These are phyloP conservation scores for Monopis laevigella DNA, from an alignment of 2,888 invertebrate species.

Conservation along the genomic window DNA sequence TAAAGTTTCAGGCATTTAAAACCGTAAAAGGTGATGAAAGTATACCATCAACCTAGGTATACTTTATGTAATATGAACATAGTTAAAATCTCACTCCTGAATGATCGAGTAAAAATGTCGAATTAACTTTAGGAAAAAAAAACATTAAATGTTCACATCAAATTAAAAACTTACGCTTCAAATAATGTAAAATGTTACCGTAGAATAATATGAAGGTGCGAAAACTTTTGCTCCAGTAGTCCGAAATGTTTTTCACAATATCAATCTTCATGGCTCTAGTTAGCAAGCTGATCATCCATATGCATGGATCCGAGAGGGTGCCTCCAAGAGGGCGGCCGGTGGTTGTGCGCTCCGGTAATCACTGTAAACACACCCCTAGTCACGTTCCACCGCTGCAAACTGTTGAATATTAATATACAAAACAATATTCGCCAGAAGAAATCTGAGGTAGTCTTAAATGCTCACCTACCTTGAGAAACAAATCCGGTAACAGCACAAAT, in stretches of 20 bases:
- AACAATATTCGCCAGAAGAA: slow-evolving; percentile 43
- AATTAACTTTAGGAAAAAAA: no score
- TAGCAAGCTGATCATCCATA: slow-evolving; percentile 26
- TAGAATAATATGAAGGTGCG: no score
- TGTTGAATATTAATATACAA: slow-evolving; percentile 57
- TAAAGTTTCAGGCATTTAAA: no score
- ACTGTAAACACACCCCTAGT: slow-evolving; percentile 56
- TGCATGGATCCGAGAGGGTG: slow-evolving; percentile 25
- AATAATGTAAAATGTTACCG: no score
- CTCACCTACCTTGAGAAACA: slow-evolving; percentile 2
- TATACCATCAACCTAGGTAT: no score
- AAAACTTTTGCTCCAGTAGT: no score
- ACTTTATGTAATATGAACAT: no score
- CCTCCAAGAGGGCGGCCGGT: slow-evolving; percentile 25
- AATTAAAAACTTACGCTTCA: no score
- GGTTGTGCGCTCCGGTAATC: slow-evolving; percentile 49
- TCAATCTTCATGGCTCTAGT: slow-evolving; percentile 9
- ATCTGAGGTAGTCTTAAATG: slow-evolving; percentile 23
- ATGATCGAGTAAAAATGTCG: no score
- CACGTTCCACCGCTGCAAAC: slow-evolving; percentile 53
- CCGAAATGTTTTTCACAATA: neutral
- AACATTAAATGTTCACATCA: no score
- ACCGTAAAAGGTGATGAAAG: no score
- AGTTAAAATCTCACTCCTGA: no score
- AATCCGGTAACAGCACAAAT: slow-evolving; percentile 23